phyloP scores from a whole-genome alignment of 2,113 vertebrate genomes.

The Hoplias malabaricus region DNA sequence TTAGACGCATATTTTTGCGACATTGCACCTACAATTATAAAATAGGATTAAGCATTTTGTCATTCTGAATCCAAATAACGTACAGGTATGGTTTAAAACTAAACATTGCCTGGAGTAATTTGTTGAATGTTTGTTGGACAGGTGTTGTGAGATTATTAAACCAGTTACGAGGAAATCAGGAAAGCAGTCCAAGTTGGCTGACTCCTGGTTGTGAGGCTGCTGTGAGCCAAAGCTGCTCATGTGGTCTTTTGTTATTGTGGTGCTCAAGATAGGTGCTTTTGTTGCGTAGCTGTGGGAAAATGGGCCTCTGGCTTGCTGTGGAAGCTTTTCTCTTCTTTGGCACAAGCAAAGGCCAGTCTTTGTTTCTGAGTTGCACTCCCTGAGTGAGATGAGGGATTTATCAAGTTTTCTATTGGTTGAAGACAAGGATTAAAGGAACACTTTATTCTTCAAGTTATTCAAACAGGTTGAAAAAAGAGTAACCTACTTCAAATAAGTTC shows the following conservation, averaged over 20 bases:
- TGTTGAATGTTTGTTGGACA: not conserved
- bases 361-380: not conserved
- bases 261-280: slow-evolving; percentile 11
- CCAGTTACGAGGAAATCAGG: not conserved
- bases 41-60: too few relatives aligned
- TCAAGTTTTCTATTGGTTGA: not conserved
- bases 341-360: not conserved
- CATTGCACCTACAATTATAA: too few relatives aligned
- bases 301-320: not conserved
- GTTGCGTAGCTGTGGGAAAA: slow-evolving; percentile 13
- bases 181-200: not conserved
- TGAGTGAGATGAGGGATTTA: not conserved
- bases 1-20: too few relatives aligned
- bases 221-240: slow-evolving; percentile 11
- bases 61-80: too few relatives aligned
- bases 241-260: not conserved
- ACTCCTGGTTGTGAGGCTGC: slow-evolving; percentile 1
- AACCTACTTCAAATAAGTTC: too few relatives aligned
- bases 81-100: too few relatives aligned
- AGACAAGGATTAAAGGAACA: not conserved
- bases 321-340: slow-evolving; percentile 5
- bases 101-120: not conserved
- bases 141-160: not conserved
- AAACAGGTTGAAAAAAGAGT: too few relatives aligned
- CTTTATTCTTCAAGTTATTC: not conserved